A percentile compares a stretch with the other conserved stretches of the same genome.
phyloP scores from a whole-genome alignment of 2,888 invertebrate species.

The Ditylenchus weischeri region DNA sequence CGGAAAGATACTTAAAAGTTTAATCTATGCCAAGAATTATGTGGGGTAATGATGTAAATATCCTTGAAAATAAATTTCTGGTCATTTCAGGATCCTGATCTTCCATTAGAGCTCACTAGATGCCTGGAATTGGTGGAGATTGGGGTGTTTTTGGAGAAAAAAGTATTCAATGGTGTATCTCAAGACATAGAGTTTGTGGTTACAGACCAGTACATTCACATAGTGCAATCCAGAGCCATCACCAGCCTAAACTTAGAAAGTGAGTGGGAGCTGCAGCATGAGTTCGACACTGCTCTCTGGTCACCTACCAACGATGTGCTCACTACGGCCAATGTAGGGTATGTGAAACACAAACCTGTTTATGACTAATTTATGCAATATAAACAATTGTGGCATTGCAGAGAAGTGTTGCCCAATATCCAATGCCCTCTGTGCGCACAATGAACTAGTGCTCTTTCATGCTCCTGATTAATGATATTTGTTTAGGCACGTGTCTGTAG shows the following conservation, averaged over 20 bases:
- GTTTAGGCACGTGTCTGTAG: slow-evolving; percentile 20
- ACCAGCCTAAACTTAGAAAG: slow-evolving; percentile 73
- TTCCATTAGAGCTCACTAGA: not conserved
- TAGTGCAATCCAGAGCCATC: slow-evolving; percentile 73
- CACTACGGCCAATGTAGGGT: slow-evolving; percentile 75
- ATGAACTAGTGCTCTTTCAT: too few relatives aligned
- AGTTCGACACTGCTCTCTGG: slow-evolving; percentile 71
- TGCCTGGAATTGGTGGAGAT: slow-evolving; percentile 64
- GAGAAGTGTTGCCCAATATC: slow-evolving; percentile 64
- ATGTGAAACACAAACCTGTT: slow-evolving; percentile 44
- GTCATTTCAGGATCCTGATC: not conserved
- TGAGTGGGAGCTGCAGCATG: slow-evolving; percentile 76
- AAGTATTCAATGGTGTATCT: slow-evolving; percentile 60
- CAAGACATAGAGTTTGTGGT: slow-evolving; percentile 81
- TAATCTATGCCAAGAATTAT: too few relatives aligned
- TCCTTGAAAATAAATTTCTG: too few relatives aligned
- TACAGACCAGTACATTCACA: slow-evolving; percentile 62
- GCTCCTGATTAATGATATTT: too few relatives aligned
- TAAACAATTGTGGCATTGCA: slow-evolving; percentile 43
- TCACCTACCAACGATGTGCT: slow-evolving; percentile 67
- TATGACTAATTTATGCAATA: not conserved
- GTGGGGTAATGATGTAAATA: too few relatives aligned
- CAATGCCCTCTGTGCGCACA: slow-evolving; percentile 36
- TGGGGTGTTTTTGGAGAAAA: slow-evolving; percentile 63
- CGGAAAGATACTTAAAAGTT: too few relatives aligned